Conservation (phyloP, 2,888 invertebrate species). For the Agonopterix heracliana region DNA sequence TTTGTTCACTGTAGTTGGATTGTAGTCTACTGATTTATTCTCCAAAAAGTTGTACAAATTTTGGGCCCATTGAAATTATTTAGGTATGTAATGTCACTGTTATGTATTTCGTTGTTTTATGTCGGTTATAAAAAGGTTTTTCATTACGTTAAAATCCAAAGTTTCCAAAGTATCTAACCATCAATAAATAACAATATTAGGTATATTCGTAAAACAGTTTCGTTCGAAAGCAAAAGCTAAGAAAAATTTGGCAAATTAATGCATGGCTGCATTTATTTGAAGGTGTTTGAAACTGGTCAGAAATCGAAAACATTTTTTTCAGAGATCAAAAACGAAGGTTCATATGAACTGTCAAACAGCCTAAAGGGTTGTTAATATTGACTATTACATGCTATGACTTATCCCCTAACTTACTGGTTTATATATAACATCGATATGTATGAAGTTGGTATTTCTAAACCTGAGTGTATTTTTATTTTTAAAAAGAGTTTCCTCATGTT, state of each 20-base stretch:
- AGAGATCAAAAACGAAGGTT: constrained; percentile 1
- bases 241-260: constrained; percentile 14
- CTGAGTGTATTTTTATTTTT: constrained; percentile 43
- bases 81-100: too few species aligned
- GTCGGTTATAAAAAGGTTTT: too few species aligned
- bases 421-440: constrained; percentile 75
- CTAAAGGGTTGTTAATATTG: constrained; percentile 57
- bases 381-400: constrained; percentile 59
- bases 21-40: too few species aligned
- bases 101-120: too few species aligned
- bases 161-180: constrained; percentile 6
- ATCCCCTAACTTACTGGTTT: constrained; percentile 47
- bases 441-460: constrained; percentile 67
- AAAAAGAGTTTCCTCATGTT: constrained; percentile 23
- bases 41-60: too few species aligned
- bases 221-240: constrained; percentile 51
- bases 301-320: not conserved
- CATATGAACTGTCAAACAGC: constrained; percentile 64
- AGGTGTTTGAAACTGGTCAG: too few species aligned
- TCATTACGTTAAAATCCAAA: not conserved
- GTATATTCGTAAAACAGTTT: constrained; percentile 41
- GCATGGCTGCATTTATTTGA: too few species aligned
- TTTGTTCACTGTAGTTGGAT: too few species aligned
- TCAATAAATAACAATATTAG: constrained; percentile 12
- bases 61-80: too few species aligned